Evolutionary conservation across 1,140 invertebrate species (phyloP).

Genomic region (Brachionus rotundiformis): DNA sequence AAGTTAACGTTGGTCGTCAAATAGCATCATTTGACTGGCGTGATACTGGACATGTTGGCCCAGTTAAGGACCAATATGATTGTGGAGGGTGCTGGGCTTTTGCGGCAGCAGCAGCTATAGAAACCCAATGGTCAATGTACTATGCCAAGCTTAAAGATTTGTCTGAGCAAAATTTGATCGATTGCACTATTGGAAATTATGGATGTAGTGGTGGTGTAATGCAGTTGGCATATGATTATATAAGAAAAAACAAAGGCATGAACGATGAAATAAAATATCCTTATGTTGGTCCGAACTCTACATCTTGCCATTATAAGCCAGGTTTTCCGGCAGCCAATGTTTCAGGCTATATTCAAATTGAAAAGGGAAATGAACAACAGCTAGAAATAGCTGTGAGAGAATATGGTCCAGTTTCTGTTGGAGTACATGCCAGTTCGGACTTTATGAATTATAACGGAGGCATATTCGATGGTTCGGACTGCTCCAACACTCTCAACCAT

Average conservation of each 20-base stretch:
- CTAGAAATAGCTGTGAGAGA: neutral
- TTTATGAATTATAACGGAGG: conserved; percentile 36
- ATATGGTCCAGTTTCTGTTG: conserved; percentile 21
- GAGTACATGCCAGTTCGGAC: neutral
- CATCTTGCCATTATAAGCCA: neutral
- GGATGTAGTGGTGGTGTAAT: conserved; percentile 48
- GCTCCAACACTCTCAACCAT: conserved; percentile 34
- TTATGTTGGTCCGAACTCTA: neutral
- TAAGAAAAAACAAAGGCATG: conserved; percentile 68
- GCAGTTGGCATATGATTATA: conserved; percentile 59
- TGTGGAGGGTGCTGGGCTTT: conserved; percentile 64
- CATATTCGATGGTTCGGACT: neutral
- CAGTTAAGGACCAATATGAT: conserved; percentile 65
- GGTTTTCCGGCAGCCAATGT: neutral
- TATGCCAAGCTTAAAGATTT: neutral
- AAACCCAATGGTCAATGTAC: neutral
- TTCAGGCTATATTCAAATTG: neutral
- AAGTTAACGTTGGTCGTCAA: neutral
- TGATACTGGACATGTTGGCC: conserved; percentile 77
- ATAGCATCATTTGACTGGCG: conserved; percentile 74
- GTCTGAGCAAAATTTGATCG: conserved; percentile 49
- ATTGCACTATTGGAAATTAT: conserved; percentile 18
- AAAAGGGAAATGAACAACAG: neutral
- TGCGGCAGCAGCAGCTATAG: conserved; percentile 53
- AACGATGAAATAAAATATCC: conserved; percentile 13